Evolutionary conservation across 92 coral and sea anemone species (phyloP), one percentile per base, ranked within the genome.

Genomic region (Desmophyllum pertusum): DNA sequence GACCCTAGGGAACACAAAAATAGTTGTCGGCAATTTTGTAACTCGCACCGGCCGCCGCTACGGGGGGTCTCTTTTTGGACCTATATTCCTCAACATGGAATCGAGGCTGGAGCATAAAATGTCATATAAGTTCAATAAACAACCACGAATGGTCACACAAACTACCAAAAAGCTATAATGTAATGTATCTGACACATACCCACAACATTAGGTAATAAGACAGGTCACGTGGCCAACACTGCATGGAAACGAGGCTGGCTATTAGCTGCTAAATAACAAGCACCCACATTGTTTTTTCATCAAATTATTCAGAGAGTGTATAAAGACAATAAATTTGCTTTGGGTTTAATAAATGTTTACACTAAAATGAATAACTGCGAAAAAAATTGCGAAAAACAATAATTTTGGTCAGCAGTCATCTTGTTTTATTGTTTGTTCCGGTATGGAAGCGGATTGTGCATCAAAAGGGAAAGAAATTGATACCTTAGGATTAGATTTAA

Each of bases 21-120:
- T 57, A 67, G 59, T 88, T 83, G 91, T 81, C 86, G 82, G 90
- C 90, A 87, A 80, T 61, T 80, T 81, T 87, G 69, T 87, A 81
- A 77, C 80, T 70, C 37, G 91, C 77, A 64, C 83, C 76, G 70
- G 73, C 81, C 39, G 76, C 76, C 33, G 61, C 83, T 88, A 76
- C 23, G 76, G 88, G n/a, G 79, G 85, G 77, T 48, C 76, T 72
- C 1, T 31, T 69, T 72, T 55, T 63, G 25, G 81, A 61, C 86
- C 38, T 38, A 78, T 79, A 79, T 50, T 19, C 76, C 46, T 53
- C 80, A 77, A 84, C 87, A 87, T 82, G 87, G 79, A 87, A 81
- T 57, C 84, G 91, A 83, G 91, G 91, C 88, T 89, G 45, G 50
- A 78, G 62, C 57, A 21, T 61, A 89, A 78, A 84, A 89, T 78